Conservation (phyloP, 2,888 invertebrate genomes). For the Steromphala cineraria region DNA sequence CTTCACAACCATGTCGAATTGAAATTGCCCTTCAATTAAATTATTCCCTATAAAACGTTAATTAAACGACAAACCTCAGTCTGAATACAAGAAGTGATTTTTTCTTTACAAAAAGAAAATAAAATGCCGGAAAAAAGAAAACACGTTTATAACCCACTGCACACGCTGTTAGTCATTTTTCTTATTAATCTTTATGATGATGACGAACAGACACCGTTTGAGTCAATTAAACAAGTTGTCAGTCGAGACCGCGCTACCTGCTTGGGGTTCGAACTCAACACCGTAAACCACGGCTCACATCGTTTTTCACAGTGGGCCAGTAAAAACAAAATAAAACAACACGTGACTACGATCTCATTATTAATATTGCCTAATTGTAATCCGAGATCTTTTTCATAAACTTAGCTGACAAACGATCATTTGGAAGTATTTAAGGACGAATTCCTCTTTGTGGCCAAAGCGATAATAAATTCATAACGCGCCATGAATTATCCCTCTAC, state of each 20-base stretch:
- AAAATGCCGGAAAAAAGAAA: not conserved
- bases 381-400: not conserved
- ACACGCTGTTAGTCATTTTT: slow-evolving; percentile 14
- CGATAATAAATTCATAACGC: slow-evolving; percentile 13
- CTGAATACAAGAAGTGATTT: not conserved
- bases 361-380: slow-evolving; percentile 15
- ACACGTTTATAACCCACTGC: slow-evolving; percentile 10
- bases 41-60: slow-evolving; percentile 4
- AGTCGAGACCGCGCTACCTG: not conserved
- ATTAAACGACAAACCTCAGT: not conserved
- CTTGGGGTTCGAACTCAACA: not conserved
- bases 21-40: not conserved
- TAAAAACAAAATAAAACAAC: slow-evolving; percentile 15
- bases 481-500: not conserved
- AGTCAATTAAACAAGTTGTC: slow-evolving; percentile 3
- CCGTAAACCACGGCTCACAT: not conserved
- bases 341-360: slow-evolving; percentile 13
- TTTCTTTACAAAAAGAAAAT: slow-evolving; percentile 14
- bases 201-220: not conserved
- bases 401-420: not conserved
- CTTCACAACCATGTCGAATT: slow-evolving; percentile 11
- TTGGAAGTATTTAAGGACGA: not conserved
- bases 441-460: not conserved
- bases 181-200: slow-evolving; percentile 8
- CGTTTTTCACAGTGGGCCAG: not conserved